phyloP scores from a whole-genome alignment of 2,797 vertebrate species.

The Betta splendens region DNA sequence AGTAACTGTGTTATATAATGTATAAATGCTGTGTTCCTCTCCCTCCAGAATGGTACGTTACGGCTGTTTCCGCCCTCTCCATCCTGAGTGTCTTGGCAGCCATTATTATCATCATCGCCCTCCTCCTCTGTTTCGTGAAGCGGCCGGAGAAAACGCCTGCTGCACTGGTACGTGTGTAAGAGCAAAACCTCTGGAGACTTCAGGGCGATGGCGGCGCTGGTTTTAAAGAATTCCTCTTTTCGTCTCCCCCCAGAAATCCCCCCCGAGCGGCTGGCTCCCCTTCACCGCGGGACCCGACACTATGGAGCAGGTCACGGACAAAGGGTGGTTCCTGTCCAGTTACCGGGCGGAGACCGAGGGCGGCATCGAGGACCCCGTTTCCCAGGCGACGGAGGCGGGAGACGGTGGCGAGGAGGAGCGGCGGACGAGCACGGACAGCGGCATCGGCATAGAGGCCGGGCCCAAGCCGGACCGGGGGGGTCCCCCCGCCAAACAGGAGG shows the following conservation, averaged over 20 bases:
- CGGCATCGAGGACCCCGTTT: conserved; percentile 1
- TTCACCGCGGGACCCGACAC: conserved; percentile 58
- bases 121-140: conserved; percentile 68
- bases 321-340: conserved; percentile 75
- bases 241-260: conserved; percentile 68
- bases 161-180: conserved; percentile 68
- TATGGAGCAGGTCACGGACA: conserved; percentile 78
- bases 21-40: conserved; percentile 20
- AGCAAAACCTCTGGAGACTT: not conserved
- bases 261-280: conserved; percentile 70
- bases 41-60: conserved; percentile 63
- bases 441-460: conserved; percentile 59
- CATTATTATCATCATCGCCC: conserved; percentile 7
- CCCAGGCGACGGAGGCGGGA: conserved; percentile 3
- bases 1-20: not conserved
- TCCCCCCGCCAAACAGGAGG: conserved; percentile 56
- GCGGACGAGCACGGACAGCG: conserved; percentile 76
- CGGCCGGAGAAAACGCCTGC: conserved; percentile 73
- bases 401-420: conserved; percentile 55
- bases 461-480: not conserved
- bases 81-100: conserved; percentile 34
- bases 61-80: conserved; percentile 43
- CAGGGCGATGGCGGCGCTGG: not conserved
- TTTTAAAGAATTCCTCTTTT: not conserved
- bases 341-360: conserved; percentile 24